phyloP scores from a whole-genome alignment of 2,888 invertebrate genomes.

The Phengaris arion region DNA sequence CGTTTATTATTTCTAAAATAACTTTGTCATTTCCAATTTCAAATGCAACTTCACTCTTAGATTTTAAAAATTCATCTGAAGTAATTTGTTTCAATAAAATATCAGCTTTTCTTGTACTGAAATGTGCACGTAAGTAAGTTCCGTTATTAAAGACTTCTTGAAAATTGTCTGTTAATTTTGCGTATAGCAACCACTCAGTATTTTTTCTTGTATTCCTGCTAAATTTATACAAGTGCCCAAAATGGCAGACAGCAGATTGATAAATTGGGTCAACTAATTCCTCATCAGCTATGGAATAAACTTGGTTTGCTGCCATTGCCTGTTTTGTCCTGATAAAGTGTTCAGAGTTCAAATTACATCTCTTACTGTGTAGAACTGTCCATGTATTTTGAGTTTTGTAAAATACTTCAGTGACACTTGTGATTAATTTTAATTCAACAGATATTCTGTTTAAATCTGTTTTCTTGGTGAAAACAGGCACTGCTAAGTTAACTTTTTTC shows the following conservation, averaged over 20 bases:
- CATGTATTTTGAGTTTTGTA: conserved; percentile 54
- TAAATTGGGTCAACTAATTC: conserved; percentile 47
- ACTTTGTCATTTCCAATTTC: conserved; percentile 50
- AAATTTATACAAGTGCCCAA: conserved; percentile 51
- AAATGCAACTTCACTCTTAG: conserved; percentile 47
- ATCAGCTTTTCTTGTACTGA: conserved; percentile 45
- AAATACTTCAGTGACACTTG: conserved; percentile 55
- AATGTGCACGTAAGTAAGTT: conserved; percentile 39
- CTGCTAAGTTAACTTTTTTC: conserved; percentile 49
- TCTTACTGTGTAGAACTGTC: conserved; percentile 52
- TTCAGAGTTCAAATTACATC: conserved; percentile 51
- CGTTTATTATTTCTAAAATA: conserved; percentile 49
- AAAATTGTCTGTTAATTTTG: conserved; percentile 54
- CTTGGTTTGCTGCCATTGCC: conserved; percentile 33
- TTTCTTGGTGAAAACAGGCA: conserved; percentile 48
- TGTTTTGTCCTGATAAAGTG: conserved; percentile 54
- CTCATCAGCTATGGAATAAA: conserved; percentile 44
- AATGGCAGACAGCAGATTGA: conserved; percentile 42
- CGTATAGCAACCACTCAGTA: conserved; percentile 48
- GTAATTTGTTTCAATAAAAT: conserved; percentile 48
- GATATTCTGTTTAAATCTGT: conserved; percentile 44
- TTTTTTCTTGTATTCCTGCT: conserved; percentile 36
- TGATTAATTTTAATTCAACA: conserved; percentile 53
- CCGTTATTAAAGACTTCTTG: conserved; percentile 47
- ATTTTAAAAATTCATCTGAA: conserved; percentile 54